Evolutionary conservation across 1,140 invertebrate genomes (phyloP).

Genomic region (Orius insidiosus): DNA sequence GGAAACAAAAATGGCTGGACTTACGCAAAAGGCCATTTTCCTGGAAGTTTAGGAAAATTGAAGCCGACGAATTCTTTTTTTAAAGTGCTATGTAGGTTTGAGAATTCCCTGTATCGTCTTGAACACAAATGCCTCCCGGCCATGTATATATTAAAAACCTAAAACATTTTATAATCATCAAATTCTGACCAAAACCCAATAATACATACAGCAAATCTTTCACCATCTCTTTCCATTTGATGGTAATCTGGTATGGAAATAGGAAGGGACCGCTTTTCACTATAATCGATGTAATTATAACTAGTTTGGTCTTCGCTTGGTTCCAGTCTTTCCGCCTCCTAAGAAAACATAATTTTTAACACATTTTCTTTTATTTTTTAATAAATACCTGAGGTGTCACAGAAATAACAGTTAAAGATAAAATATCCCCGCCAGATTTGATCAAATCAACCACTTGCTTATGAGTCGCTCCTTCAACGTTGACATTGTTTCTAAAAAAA

Average conservation of each 20-base stretch:
- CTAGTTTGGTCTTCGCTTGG: conserved; percentile 73
- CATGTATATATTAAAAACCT: conserved; percentile 97
- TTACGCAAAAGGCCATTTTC: conserved; percentile 93
- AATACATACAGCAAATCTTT: conserved; percentile 66
- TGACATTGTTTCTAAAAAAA: conserved; percentile 73
- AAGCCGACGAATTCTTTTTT: conserved; percentile 96
- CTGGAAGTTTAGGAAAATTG: conserved; percentile 92
- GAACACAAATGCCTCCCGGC: conserved; percentile 93
- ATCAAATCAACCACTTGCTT: conserved; percentile 98
- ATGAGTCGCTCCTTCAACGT: conserved; percentile 97
- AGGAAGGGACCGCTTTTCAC: conserved; percentile 91
- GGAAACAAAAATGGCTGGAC: conserved; percentile 22
- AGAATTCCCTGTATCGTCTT: conserved; percentile 87
- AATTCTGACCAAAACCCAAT: not conserved
- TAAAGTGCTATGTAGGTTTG: conserved; percentile 70
- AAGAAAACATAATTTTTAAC: conserved; percentile 10
- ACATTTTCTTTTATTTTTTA: not conserved
- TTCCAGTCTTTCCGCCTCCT: conserved; percentile 71
- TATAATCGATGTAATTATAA: conserved; percentile 90
- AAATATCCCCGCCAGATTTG: conserved; percentile 90
- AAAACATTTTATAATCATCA: conserved; percentile 3
- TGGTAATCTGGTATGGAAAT: conserved; percentile 96
- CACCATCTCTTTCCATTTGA: conserved; percentile 57
- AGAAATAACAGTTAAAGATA: conserved; percentile 90
- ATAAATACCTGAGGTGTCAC: conserved; percentile 66